phyloP scores from a whole-genome alignment of 2,797 vertebrate species.

The Otolemur crassicaudatus region DNA sequence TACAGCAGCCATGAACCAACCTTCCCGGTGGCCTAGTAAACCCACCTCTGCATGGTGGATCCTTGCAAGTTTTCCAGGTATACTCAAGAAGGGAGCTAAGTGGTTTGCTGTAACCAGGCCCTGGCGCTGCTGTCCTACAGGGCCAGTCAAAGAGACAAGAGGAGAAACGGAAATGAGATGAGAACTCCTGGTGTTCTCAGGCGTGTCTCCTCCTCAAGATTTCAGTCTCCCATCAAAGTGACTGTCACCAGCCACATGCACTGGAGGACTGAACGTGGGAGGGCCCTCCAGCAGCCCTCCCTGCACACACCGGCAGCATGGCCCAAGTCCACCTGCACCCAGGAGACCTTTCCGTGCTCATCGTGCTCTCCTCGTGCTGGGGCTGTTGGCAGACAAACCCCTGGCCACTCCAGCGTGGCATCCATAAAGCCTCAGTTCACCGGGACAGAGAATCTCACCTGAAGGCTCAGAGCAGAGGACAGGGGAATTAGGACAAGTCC shows the following conservation, averaged over 20 bases:
- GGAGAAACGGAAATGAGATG: not conserved
- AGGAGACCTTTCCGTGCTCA: not conserved
- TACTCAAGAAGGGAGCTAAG: not conserved
- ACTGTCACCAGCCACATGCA: not conserved
- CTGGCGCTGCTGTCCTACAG: not conserved
- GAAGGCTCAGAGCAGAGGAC: not conserved
- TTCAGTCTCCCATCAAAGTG: not conserved
- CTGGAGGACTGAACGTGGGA: not conserved
- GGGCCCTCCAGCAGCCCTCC: not conserved
- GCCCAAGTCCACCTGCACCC: not conserved
- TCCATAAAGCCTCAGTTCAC: not conserved
- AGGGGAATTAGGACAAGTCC: not conserved
- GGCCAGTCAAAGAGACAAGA: not conserved
- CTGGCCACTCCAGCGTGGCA: not conserved
- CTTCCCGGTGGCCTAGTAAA: not conserved
- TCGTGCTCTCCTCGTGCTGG: not conserved
- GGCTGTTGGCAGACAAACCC: not conserved
- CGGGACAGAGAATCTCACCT: not conserved
- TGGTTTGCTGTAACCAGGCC: not conserved
- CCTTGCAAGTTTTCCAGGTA: not conserved
- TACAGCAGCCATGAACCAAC: not conserved
- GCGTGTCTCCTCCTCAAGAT: too few species aligned
- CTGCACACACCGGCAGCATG: not conserved
- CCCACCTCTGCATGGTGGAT: not conserved
- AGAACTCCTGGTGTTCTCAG: not conserved